A percentile compares a stretch with the other conserved stretches of the same genome.
Evolutionary conservation across 2,797 vertebrate species (phyloP).

Genomic region (Poeciliopsis presidionis): DNA sequence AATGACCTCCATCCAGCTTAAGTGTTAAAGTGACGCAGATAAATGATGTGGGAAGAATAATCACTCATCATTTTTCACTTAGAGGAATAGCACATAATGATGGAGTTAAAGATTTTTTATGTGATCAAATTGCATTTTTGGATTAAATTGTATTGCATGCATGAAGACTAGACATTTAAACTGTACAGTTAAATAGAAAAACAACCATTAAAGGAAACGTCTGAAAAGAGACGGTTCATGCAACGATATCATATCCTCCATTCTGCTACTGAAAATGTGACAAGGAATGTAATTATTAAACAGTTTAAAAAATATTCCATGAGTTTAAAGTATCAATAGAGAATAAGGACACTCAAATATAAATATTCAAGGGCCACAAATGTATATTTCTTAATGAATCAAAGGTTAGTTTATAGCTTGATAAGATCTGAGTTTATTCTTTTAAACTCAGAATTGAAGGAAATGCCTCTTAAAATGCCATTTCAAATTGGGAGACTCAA

Average conservation of each 20-base stretch:
- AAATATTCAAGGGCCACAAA: background rate
- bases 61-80: slow-evolving; percentile 43
- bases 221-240: background rate
- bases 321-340: background rate
- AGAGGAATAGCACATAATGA: slow-evolving; percentile 46
- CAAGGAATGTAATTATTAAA: background rate
- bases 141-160: background rate
- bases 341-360: background rate
- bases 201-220: background rate
- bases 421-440: background rate
- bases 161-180: background rate
- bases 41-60: slow-evolving; percentile 43
- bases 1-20: slow-evolving; percentile 52
- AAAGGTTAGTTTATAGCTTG: background rate
- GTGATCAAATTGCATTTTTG: slow-evolving; percentile 27
- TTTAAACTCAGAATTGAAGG: background rate
- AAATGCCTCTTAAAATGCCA: background rate
- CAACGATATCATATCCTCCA: background rate
- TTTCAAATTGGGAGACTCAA: background rate
- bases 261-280: background rate
- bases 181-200: background rate
- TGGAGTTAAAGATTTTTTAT: slow-evolving; percentile 29
- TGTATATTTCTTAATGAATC: background rate
- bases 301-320: background rate
- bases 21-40: slow-evolving; percentile 64